These are phyloP conservation scores for Cyphomyrmex costatus DNA, from an alignment of 1,140 invertebrate genomes.

Conservation along the genomic window DNA sequence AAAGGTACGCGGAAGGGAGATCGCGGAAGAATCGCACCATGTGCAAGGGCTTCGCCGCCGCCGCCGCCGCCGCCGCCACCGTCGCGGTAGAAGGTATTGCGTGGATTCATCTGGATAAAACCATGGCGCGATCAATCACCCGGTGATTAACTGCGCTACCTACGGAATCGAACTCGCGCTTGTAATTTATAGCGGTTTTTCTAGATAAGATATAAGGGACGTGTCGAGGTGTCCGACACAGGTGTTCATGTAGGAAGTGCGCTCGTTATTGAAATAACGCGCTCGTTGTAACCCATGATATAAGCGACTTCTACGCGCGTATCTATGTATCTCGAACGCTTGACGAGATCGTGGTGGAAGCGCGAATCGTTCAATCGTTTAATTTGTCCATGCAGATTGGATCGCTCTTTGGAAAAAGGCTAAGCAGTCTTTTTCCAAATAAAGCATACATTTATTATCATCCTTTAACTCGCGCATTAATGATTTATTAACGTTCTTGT, in stretches of 20 bases:
- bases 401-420: no score
- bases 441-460: not conserved
- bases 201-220: conserved; percentile 65
- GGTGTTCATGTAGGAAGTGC: conserved; percentile 48
- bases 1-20: conserved; percentile 26
- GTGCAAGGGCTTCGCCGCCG: conserved; percentile 62
- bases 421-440: not conserved
- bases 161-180: conserved; percentile 72
- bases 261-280: conserved; percentile 50
- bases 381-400: not conserved
- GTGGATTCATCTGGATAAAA: conserved; percentile 77
- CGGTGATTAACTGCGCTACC: conserved; percentile 74
- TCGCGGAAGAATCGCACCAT: conserved; percentile 57
- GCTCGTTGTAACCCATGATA: conserved; percentile 7
- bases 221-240: conserved; percentile 36
- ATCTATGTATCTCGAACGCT: not conserved
- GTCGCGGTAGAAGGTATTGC: conserved; percentile 70
- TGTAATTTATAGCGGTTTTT: conserved; percentile 71
- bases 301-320: conserved; percentile 14
- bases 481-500: no score
- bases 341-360: conserved; percentile 16
- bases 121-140: conserved; percentile 76
- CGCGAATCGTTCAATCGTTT: not conserved
- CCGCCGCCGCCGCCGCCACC: conserved; percentile 57
- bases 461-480: not conserved